A percentile compares a stretch with the other conserved stretches of the same genome.
Evolutionary conservation across 1,140 invertebrate genomes (phyloP).

Genomic region (Drosophila pseudoananassae): DNA sequence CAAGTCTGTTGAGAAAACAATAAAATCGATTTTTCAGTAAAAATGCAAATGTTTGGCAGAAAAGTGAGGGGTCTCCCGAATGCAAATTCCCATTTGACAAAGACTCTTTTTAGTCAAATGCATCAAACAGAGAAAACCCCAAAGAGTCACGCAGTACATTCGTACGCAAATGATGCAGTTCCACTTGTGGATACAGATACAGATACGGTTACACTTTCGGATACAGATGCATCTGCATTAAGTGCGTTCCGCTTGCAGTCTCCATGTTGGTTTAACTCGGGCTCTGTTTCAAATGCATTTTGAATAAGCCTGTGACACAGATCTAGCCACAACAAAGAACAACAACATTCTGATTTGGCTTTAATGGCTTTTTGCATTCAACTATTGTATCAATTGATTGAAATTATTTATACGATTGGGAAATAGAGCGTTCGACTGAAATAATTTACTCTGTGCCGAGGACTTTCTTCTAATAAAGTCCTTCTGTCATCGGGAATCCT

Average conservation of each 20-base stretch:
- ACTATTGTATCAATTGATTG: too few species aligned
- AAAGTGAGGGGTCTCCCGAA: constrained; percentile 11
- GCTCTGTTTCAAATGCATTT: constrained; percentile 28
- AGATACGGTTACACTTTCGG: constrained; percentile 1
- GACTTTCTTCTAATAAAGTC: not conserved
- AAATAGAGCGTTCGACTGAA: not conserved
- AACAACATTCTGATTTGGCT: too few species aligned
- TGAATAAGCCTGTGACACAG: constrained; percentile 3
- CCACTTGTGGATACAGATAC: constrained; percentile 17
- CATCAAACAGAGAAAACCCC: constrained; percentile 29
- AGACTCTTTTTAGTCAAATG: constrained; percentile 55
- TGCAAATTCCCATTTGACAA: constrained; percentile 59
- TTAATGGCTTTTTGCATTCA: too few species aligned
- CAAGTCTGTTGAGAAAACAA: constrained; percentile 36
- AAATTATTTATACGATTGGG: not conserved
- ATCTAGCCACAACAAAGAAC: not conserved
- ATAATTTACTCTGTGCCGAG: not conserved
- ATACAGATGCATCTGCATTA: constrained; percentile 8
- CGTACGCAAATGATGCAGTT: constrained; percentile 32
- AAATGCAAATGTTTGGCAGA: constrained; percentile 62
- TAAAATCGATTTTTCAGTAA: constrained; percentile 66
- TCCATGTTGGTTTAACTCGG: not conserved
- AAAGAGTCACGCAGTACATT: constrained; percentile 17
- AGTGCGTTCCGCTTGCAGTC: constrained; percentile 6
- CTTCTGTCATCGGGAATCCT: constrained; percentile 54